These are phyloP conservation scores for Poecile atricapillus DNA, from an alignment of 2,113 vertebrate species.

Conservation along the genomic window DNA sequence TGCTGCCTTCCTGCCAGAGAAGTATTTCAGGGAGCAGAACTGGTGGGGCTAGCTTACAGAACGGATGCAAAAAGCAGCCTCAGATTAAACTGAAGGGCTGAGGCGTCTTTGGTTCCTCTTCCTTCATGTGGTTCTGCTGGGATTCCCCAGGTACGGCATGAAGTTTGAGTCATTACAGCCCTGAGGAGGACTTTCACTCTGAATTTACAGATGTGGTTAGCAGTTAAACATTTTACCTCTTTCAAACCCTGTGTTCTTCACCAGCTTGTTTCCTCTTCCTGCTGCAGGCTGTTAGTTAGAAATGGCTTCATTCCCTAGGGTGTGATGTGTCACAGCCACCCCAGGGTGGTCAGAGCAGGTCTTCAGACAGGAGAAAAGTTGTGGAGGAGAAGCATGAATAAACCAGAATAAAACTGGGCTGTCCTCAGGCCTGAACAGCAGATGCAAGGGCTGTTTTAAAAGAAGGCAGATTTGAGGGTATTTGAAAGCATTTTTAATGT, in stretches of 20 bases:
- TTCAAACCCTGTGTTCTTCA: background rate
- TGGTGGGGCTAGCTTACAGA: background rate
- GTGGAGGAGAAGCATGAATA: background rate
- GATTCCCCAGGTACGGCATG: constrained; percentile 14
- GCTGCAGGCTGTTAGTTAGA: background rate
- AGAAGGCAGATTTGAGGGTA: background rate
- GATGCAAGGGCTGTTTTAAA: background rate
- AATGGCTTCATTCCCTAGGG: background rate
- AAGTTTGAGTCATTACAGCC: constrained; percentile 15
- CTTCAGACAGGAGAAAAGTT: background rate
- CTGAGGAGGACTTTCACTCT: constrained; percentile 27
- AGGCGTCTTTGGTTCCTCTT: background rate
- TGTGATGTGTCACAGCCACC: background rate
- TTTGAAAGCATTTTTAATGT: background rate
- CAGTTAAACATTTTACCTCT: background rate
- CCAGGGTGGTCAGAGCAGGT: background rate
- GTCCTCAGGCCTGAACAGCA: background rate
- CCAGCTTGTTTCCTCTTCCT: constrained; percentile 1
- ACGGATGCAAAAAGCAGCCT: background rate
- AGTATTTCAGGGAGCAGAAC: constrained; percentile 19
- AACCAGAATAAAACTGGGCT: background rate
- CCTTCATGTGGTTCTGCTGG: constrained; percentile 35
- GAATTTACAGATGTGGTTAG: constrained; percentile 33
- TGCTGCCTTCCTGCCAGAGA: background rate
- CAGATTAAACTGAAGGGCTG: background rate